A percentile compares a stretch with the other conserved stretches of the same genome.
These are phyloP conservation scores for Callocephalon fimbriatum DNA, from an alignment of 2,113 vertebrate genomes.

Conservation along the genomic window DNA sequence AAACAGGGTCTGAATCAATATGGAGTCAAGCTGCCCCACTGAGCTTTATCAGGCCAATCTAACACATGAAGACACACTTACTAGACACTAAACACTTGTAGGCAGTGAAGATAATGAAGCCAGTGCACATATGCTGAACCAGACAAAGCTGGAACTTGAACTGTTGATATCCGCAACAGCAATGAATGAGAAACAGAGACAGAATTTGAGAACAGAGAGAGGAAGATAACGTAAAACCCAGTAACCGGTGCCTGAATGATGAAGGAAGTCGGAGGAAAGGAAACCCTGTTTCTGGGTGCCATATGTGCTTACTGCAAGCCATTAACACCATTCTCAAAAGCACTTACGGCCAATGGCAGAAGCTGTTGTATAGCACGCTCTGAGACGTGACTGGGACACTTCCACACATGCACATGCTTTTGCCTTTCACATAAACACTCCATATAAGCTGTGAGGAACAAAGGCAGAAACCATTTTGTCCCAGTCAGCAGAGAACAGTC, in stretches of 20 bases:
- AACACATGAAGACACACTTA: neutral
- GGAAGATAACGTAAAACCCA: constrained; percentile 12
- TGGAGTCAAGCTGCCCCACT: neutral
- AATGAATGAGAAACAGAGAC: constrained; percentile 13
- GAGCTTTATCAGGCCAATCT: neutral
- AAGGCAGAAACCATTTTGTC: neutral
- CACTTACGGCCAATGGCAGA: neutral
- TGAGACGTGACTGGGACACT: constrained; percentile 23
- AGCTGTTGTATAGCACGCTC: neutral
- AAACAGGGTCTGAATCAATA: neutral
- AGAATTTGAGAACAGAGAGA: constrained; percentile 10
- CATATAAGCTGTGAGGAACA: neutral
- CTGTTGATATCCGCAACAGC: constrained; percentile 20
- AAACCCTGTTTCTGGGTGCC: constrained; percentile 1
- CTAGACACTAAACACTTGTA: neutral
- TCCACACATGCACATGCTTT: neutral
- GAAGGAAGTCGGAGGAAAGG: neutral
- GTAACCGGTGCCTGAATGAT: neutral
- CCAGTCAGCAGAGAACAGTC: neutral
- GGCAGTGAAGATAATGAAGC: neutral
- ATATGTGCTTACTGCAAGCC: constrained; percentile 16
- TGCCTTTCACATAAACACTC: neutral
- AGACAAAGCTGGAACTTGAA: constrained; percentile 28
- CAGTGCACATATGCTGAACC: constrained; percentile 25
- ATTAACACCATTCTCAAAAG: neutral